These are phyloP conservation scores for Cloeon dipterum DNA, from an alignment of 2,888 invertebrate genomes.

Conservation along the genomic window DNA sequence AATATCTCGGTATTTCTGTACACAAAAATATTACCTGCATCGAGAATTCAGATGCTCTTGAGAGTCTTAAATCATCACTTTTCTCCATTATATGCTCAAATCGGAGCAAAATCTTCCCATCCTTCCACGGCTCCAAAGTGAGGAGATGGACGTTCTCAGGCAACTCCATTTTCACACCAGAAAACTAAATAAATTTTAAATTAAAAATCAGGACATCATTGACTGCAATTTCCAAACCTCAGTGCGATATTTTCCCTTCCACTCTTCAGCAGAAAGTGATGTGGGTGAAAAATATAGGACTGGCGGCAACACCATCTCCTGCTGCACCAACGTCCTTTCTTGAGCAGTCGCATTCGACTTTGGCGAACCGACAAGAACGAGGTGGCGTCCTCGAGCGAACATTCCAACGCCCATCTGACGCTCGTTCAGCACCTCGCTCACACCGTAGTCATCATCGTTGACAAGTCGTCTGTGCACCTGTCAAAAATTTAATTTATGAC, in stretches of 20 bases:
- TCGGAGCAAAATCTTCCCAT: conserved; percentile 10
- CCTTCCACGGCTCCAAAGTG: conserved; percentile 14
- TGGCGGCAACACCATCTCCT: background rate
- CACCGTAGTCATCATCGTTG: conserved; percentile 81
- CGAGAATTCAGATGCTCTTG: background rate
- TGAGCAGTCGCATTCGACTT: too few relatives aligned
- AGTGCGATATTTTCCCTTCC: too few relatives aligned
- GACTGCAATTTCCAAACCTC: too few relatives aligned
- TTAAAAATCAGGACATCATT: background rate
- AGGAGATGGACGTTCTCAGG: conserved; percentile 14
- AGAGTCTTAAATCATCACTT: background rate
- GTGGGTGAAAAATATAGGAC: too few relatives aligned
- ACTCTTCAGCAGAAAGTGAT: background rate
- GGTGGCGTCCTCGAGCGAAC: conserved; percentile 45
- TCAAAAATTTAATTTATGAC: conserved; percentile 9
- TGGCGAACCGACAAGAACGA: conserved; percentile 21
- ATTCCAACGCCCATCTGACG: conserved; percentile 40
- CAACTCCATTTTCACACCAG: conserved; percentile 8
- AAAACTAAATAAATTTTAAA: conserved; percentile 1
- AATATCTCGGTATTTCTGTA: too few relatives aligned
- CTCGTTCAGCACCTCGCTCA: conserved; percentile 78
- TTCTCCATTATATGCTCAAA: background rate
- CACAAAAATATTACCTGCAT: too few relatives aligned
- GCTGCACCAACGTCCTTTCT: background rate
- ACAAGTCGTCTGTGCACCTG: conserved; percentile 62